Base-by-base conservation (phyloP, 2,797 vertebrate genomes). In the Eurystomus glaucurus region DNA sequence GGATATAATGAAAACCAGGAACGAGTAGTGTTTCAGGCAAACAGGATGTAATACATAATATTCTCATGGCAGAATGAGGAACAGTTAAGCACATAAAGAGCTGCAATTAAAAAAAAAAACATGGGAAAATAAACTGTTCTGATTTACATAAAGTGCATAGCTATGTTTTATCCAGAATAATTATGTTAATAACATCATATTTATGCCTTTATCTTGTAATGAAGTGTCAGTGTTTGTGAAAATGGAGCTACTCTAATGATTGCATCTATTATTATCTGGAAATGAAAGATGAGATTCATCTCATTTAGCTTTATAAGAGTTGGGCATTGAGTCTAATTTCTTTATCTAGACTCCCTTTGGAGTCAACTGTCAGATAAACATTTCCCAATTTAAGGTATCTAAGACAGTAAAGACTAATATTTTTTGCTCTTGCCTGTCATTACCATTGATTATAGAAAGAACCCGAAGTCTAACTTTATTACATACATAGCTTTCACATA, bases 121-220 rank as follows among this genome's bases (percentile, higher is more conserved):
- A 26, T 31, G 19, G 61, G 31, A 84, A 93, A 92, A 94, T 64
- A 66, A 85, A 74, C 6, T 33, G 2, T 3, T 85, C 6, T 17
- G 19, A 55, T 87, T 77, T 87, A 60, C 71, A 77, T 79, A 5
- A 89, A 69, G 6, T 52, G 11, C 15, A 55, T 41, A 81, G 25
- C 43, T 92, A 74, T 80, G 57, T 54, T 94, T 93, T 86, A 75
- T 50, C n/a, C 10, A 71, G 50, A 90, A 93, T 68, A 88, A 88
- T 88, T 89, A 50, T 62, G n/a, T 61, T 90, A 85, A 85, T 90
- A 97, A 74, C 83, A 91, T 43, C 33, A 58, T 46, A 25, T 10
- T 87, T 76, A 60, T 74, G 15, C 2, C 10, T 78, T 85, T 5
- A 1, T 43, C 55, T 69, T 88, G 28, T 70, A 92, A 90, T 71